phyloP scores from a whole-genome alignment of 1,140 invertebrate genomes.

The Ceratoteleas bidentatus region DNA sequence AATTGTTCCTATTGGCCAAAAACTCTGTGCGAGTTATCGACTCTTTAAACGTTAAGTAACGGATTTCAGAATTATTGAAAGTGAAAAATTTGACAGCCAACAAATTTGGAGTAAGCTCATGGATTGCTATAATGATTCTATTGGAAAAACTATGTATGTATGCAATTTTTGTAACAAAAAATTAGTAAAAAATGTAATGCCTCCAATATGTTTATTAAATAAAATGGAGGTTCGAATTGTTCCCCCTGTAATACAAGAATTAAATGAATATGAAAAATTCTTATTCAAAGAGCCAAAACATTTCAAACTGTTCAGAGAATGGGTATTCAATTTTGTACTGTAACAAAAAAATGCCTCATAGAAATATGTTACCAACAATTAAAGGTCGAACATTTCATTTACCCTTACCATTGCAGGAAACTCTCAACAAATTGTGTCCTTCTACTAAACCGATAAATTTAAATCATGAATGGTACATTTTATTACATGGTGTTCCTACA shows the following conservation, averaged over 20 bases:
- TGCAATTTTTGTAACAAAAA: conserved; percentile 40
- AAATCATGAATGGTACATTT: conserved; percentile 66
- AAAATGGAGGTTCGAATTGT: conserved; percentile 14
- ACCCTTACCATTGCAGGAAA: conserved; percentile 70
- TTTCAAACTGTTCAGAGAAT: conserved; percentile 71
- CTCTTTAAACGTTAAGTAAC: conserved; percentile 42
- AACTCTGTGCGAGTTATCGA: too few relatives aligned
- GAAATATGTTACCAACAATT: conserved; percentile 62
- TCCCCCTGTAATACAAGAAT: conserved; percentile 11
- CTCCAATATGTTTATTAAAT: conserved; percentile 39
- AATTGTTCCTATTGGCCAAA: too few relatives aligned
- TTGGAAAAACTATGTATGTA: conserved; percentile 26
- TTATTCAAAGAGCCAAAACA: conserved; percentile 73
- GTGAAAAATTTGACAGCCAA: conserved; percentile 15
- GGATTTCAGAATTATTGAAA: conserved; percentile 18
- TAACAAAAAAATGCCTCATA: conserved; percentile 64
- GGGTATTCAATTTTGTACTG: too few relatives aligned
- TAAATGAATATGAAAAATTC: conserved; percentile 67
- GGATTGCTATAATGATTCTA: neutral
- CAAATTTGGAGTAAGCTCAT: conserved; percentile 42
- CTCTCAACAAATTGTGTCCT: conserved; percentile 64
- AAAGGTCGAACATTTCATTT: conserved; percentile 72
- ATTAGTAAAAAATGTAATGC: conserved; percentile 34
- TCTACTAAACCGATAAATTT: conserved; percentile 53
- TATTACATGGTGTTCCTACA: conserved; percentile 53